These are phyloP conservation scores for Cyprinodon brontotheroides DNA, from an alignment of 2,113 vertebrate species.

Conservation along the genomic window DNA sequence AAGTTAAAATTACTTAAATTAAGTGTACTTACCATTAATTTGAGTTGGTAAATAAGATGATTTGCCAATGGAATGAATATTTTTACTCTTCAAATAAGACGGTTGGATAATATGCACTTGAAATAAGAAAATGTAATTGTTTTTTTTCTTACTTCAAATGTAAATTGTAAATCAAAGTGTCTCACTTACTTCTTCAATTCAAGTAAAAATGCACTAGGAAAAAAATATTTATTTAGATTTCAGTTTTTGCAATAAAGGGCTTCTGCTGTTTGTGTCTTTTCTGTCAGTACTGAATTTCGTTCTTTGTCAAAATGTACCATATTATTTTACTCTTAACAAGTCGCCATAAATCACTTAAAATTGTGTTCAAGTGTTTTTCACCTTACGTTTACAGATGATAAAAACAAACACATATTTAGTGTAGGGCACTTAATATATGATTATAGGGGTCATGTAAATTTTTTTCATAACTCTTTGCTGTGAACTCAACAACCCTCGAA, in stretches of 20 bases:
- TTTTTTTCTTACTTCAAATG: too few species aligned
- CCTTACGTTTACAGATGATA: background rate
- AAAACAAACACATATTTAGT: background rate
- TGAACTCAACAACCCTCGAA: conserved; percentile 35
- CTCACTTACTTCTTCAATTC: too few species aligned
- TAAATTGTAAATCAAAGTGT: too few species aligned
- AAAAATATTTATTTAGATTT: background rate
- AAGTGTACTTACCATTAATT: too few species aligned
- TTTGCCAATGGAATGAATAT: too few species aligned
- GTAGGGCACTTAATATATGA: background rate
- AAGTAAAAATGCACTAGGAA: too few species aligned
- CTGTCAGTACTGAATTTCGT: background rate
- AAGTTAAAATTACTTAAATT: too few species aligned
- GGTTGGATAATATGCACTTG: too few species aligned
- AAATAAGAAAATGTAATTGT: too few species aligned
- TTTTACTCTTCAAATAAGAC: too few species aligned
- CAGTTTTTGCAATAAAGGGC: too few species aligned
- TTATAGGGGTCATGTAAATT: conserved; percentile 19
- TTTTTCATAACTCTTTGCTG: conserved; percentile 15
- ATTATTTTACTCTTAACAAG: background rate
- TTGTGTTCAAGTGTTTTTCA: background rate
- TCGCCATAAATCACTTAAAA: background rate
- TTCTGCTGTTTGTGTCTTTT: background rate
- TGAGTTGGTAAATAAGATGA: too few species aligned
- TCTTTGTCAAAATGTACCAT: background rate